Conservation (phyloP, 1,140 invertebrate species). For the Mya arenaria region DNA sequence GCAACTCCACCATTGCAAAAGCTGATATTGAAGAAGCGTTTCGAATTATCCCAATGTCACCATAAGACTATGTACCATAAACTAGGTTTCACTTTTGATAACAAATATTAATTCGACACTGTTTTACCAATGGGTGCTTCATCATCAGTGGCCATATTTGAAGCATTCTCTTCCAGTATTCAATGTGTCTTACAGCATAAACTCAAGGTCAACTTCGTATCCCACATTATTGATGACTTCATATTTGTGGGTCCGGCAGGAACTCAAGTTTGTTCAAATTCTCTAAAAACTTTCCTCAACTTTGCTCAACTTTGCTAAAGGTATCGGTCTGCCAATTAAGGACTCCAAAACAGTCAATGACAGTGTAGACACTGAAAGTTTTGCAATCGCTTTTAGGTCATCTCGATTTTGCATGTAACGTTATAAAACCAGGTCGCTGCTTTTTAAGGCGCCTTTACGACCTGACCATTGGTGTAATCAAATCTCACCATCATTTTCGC, state of each 20-base stretch:
- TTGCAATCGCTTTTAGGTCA: not conserved
- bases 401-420: constrained; percentile 15
- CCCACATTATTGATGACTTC: constrained; percentile 30
- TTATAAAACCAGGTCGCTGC: not conserved
- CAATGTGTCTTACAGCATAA: constrained; percentile 4
- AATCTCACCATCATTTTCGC: not conserved
- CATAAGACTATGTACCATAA: not conserved
- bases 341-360: not conserved
- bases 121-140: constrained; percentile 12
- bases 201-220: not conserved
- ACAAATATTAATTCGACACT: not conserved
- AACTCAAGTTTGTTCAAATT: not conserved
- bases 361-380: not conserved
- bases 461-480: not conserved
- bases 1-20: constrained; percentile 1
- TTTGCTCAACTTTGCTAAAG: not conserved
- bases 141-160: not conserved
- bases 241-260: not conserved
- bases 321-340: constrained; percentile 20
- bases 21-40: constrained; percentile 21
- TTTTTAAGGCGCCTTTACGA: constrained; percentile 3
- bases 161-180: not conserved
- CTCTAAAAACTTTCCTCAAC: not conserved
- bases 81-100: not conserved
- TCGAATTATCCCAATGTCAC: constrained; percentile 1